Evolutionary conservation across 2,797 vertebrate genomes (phyloP).

Genomic region (Eutrigla gurnardus): DNA sequence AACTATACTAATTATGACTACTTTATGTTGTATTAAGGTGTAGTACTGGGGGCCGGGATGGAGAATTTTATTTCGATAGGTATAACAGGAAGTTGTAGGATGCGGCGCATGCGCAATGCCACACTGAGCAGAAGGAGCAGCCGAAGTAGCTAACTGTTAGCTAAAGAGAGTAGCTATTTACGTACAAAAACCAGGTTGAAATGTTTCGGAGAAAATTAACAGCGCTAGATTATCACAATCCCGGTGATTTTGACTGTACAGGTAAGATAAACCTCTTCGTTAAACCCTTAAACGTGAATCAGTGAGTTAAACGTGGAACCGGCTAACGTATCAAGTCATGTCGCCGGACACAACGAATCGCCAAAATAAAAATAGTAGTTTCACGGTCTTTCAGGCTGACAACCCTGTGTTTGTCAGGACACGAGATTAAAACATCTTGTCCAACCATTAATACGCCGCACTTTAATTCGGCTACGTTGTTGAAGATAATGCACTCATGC

Average conservation of each 20-base stretch:
- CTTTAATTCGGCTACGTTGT: neutral
- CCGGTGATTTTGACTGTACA: slow-evolving; percentile 89
- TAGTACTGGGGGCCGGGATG: neutral
- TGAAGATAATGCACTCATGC: neutral
- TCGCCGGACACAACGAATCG: neutral
- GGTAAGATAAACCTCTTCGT: slow-evolving; percentile 76
- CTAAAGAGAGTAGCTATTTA: neutral
- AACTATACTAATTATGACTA: neutral
- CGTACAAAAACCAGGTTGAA: neutral
- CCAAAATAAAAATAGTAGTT: neutral
- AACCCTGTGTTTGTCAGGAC: neutral
- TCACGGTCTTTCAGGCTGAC: accelerated
- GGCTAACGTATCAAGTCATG: slow-evolving; percentile 30
- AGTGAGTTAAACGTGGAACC: slow-evolving; percentile 6
- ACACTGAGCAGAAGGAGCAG: neutral
- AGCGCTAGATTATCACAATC: slow-evolving; percentile 95
- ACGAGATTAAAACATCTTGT: accelerated
- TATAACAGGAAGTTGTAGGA: neutral
- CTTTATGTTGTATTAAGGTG: neutral
- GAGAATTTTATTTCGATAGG: slow-evolving; percentile 48
- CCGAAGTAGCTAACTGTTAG: neutral
- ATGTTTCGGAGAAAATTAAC: slow-evolving; percentile 97
- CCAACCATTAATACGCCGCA: accelerated
- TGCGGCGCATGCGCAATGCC: slow-evolving; percentile 49
- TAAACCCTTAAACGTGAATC: accelerated